These are phyloP conservation scores for Prosopocoilus inquinatus DNA, from an alignment of 2,888 invertebrate genomes.

Conservation along the genomic window DNA sequence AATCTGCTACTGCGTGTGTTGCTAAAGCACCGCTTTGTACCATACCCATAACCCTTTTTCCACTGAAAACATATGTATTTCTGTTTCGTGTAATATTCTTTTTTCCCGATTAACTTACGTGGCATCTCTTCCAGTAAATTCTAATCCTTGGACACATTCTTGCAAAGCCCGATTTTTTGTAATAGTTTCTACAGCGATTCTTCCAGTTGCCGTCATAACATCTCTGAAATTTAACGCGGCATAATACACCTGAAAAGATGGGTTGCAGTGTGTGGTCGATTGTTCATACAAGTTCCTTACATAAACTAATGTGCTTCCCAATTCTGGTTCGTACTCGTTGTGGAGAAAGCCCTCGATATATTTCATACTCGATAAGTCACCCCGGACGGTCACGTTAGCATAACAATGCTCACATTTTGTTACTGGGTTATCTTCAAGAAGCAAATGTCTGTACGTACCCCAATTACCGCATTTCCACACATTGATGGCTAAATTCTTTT, in stretches of 20 bases:
- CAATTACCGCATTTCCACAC: slow-evolving; percentile 60
- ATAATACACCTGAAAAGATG: slow-evolving; percentile 67
- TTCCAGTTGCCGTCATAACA: slow-evolving; percentile 91
- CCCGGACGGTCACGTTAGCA: slow-evolving; percentile 71
- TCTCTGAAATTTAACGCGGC: slow-evolving; percentile 91
- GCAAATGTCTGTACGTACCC: slow-evolving; percentile 46
- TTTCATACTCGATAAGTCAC: slow-evolving; percentile 77
- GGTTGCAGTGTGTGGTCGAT: too few species aligned
- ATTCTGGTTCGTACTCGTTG: not conserved
- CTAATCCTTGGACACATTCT: slow-evolving; percentile 68
- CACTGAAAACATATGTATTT: too few species aligned
- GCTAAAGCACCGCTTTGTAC: slow-evolving; percentile 59
- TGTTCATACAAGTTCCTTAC: not conserved
- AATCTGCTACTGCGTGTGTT: slow-evolving; percentile 59
- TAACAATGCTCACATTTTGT: slow-evolving; percentile 64
- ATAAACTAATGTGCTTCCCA: not conserved
- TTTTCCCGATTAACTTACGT: too few species aligned
- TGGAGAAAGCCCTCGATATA: slow-evolving; percentile 70
- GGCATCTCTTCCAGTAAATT: slow-evolving; percentile 60
- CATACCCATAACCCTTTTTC: slow-evolving; percentile 67
- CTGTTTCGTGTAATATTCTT: too few species aligned
- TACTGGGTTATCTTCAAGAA: slow-evolving; percentile 24
- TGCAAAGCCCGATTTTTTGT: slow-evolving; percentile 64
- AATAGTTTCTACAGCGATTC: slow-evolving; percentile 79
- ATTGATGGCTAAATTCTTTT: slow-evolving; percentile 75